These are phyloP conservation scores for Galeopterus variegatus DNA, from an alignment of 2,113 vertebrate species.

Conservation along the genomic window DNA sequence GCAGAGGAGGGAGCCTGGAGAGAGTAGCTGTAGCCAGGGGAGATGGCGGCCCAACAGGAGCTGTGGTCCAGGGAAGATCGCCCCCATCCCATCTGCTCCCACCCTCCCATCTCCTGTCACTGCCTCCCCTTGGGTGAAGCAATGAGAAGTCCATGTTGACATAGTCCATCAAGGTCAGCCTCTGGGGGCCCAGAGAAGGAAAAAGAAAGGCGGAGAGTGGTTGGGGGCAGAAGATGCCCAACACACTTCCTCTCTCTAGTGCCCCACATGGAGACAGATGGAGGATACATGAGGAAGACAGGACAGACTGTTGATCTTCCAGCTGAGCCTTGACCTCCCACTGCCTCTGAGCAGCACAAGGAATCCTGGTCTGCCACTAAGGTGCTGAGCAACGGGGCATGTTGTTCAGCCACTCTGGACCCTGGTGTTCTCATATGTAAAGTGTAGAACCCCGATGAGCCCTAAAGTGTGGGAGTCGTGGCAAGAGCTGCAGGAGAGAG, in stretches of 20 bases:
- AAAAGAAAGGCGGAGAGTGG: neutral
- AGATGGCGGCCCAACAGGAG: neutral
- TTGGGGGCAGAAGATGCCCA: neutral
- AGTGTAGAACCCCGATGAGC: neutral
- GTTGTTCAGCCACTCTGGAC: neutral
- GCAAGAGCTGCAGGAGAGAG: neutral
- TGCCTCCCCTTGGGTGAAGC: neutral
- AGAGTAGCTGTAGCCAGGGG: rapidly evolving
- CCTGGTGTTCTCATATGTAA: neutral
- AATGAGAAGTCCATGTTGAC: neutral
- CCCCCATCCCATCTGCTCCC: neutral
- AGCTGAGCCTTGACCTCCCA: rapidly evolving
- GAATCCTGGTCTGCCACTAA: neutral
- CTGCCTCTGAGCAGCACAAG: neutral
- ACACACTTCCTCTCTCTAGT: rapidly evolving
- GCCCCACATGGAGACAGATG: neutral
- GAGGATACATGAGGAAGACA: rapidly evolving
- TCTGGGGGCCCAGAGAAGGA: neutral
- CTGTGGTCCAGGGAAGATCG: too few species aligned
- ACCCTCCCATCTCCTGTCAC: neutral
- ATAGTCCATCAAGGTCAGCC: neutral
- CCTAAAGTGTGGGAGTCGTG: too few species aligned
- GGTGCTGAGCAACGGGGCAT: rapidly evolving
- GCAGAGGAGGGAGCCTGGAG: neutral
- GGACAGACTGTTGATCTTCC: neutral